Evolutionary conservation across 2,113 vertebrate species (phyloP).

Genomic region (Synchiropus splendidus): DNA sequence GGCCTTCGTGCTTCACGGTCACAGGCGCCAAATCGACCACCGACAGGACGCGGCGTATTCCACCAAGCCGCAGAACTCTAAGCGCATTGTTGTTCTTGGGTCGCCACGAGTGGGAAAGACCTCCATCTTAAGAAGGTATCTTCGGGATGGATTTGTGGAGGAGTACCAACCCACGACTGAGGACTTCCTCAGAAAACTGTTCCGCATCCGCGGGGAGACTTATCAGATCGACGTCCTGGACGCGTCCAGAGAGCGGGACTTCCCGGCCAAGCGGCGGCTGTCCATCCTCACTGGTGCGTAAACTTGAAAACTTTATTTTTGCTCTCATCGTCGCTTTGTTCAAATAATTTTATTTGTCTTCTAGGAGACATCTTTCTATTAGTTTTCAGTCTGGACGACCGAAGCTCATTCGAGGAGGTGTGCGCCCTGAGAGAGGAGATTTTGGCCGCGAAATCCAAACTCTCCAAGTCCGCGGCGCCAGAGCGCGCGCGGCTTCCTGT

Average conservation of each 20-base stretch:
- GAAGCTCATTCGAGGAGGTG: constrained; percentile 63
- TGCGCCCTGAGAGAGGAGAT: constrained; percentile 60
- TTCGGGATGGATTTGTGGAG: constrained; percentile 65
- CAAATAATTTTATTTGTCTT: constrained; percentile 3
- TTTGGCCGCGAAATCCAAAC: constrained; percentile 58
- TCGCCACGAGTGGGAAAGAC: constrained; percentile 70
- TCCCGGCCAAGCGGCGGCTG: constrained; percentile 66
- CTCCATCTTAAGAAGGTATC: constrained; percentile 64
- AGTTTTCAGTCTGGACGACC: constrained; percentile 66
- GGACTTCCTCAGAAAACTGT: constrained; percentile 69
- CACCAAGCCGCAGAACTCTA: constrained; percentile 63
- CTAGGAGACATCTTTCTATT: constrained; percentile 70
- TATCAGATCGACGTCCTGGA: constrained; percentile 71
- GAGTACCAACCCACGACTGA: constrained; percentile 67
- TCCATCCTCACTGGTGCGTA: constrained; percentile 70
- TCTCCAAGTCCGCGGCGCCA: constrained; percentile 42
- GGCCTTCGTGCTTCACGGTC: constrained; percentile 48
- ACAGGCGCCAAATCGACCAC: constrained; percentile 26
- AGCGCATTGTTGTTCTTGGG: constrained; percentile 69
- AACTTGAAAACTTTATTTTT: background rate
- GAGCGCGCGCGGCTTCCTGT: constrained; percentile 41
- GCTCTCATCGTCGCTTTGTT: too few species aligned
- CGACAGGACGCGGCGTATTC: constrained; percentile 14
- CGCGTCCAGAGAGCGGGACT: constrained; percentile 63
- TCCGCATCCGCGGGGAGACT: constrained; percentile 62